Percentiles rank a stretch among this genome's conserved stretches.
phyloP scores from a whole-genome alignment of 2,888 invertebrate species.

The Glyphotaelius pellucidus region DNA sequence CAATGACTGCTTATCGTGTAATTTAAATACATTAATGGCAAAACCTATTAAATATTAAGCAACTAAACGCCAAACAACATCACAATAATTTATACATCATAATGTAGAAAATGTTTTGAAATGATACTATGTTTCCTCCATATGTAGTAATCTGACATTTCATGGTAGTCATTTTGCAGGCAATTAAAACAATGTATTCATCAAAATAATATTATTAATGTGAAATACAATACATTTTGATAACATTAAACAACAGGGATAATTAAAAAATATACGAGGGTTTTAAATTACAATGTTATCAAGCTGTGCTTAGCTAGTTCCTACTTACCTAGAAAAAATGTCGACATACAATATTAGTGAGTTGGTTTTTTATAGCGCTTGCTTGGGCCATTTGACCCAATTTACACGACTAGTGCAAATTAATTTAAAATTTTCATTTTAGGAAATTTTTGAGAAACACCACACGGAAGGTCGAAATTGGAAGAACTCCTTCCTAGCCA shows the following conservation, averaged over 20 bases:
- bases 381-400: not conserved
- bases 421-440: not conserved
- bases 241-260: not conserved
- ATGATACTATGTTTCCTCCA: not conserved
- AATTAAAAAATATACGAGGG: not conserved
- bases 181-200: not conserved
- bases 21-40: not conserved
- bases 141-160: slow-evolving; percentile 2
- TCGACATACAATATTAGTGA: not conserved
- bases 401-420: not conserved
- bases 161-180: not conserved
- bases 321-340: not conserved
- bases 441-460: not conserved
- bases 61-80: not conserved
- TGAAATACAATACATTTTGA: not conserved
- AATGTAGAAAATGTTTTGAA: not conserved
- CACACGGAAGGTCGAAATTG: not conserved
- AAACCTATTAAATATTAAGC: not conserved
- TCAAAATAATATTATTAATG: not conserved
- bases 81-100: not conserved
- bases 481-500: not conserved
- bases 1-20: not conserved
- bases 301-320: not conserved
- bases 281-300: not conserved
- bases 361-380: not conserved